Conservation (phyloP, 2,888 invertebrate genomes). For the Tachina lurida region DNA sequence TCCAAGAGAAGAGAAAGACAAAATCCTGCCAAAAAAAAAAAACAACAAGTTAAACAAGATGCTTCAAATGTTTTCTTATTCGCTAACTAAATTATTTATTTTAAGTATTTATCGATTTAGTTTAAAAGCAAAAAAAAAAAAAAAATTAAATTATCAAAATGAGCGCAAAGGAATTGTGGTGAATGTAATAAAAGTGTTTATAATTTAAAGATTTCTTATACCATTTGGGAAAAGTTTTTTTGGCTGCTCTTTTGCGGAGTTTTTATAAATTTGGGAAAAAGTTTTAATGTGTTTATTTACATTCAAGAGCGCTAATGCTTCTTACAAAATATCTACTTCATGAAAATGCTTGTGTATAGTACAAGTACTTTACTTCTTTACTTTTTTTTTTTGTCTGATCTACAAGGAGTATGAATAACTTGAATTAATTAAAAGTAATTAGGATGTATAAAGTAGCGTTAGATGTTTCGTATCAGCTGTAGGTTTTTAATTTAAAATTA, state of each 20-base stretch:
- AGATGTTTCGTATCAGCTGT: no score
- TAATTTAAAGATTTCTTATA: conserved; percentile 38
- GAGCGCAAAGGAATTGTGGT: background rate
- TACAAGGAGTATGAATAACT: no score
- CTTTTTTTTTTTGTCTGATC: no score
- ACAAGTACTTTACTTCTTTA: no score
- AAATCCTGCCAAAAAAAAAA: background rate
- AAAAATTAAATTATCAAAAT: background rate
- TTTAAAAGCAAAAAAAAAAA: conserved; percentile 21
- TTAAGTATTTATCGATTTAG: conserved; percentile 62
- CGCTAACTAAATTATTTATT: conserved; percentile 34
- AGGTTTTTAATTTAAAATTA: no score
- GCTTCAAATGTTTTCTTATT: conserved; percentile 17
- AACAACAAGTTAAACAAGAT: background rate
- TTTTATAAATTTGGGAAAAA: conserved; percentile 6
- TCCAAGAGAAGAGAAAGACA: no score
- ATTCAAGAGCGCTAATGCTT: background rate
- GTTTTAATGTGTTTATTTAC: background rate
- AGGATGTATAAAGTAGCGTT: no score
- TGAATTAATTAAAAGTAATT: no score
- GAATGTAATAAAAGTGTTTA: conserved; percentile 34
- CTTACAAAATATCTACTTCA: background rate
- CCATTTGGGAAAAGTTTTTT: conserved; percentile 4
- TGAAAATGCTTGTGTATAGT: no score
- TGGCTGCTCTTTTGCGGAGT: background rate